Conservation (phyloP, 2,888 invertebrate species). For the Margaritifera margaritifera region DNA sequence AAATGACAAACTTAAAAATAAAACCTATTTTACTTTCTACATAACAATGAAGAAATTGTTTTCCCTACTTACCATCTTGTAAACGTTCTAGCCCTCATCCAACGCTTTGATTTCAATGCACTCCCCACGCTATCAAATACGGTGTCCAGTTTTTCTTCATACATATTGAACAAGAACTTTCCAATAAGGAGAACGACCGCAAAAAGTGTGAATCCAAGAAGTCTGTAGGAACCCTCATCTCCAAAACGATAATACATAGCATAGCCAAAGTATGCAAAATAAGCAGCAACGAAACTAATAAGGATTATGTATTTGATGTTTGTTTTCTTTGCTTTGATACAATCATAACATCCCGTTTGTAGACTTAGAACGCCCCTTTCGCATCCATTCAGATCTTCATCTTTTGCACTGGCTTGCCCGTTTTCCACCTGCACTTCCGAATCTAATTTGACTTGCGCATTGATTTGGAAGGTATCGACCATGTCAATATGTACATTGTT, state of each 20-base stretch:
- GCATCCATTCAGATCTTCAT: too few relatives aligned
- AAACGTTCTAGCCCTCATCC: background rate
- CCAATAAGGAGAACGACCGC: constrained; percentile 33
- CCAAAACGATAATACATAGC: constrained; percentile 49
- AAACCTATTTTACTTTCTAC: too few relatives aligned
- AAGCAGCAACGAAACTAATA: constrained; percentile 17
- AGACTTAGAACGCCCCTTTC: too few relatives aligned
- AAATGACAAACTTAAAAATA: too few relatives aligned
- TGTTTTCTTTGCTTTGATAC: too few relatives aligned
- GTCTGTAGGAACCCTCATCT: constrained; percentile 48
- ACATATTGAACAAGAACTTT: constrained; percentile 12
- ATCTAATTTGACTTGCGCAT: too few relatives aligned
- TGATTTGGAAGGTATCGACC: too few relatives aligned
- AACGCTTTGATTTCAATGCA: constrained; percentile 11
- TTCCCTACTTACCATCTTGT: constrained; percentile 21
- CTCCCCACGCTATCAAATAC: constrained; percentile 18
- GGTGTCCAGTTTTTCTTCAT: constrained; percentile 15
- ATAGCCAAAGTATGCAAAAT: constrained; percentile 38
- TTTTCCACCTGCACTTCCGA: too few relatives aligned
- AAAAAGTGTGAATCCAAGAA: constrained; percentile 44
- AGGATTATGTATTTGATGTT: background rate
- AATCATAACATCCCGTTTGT: too few relatives aligned
- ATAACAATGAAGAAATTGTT: background rate
- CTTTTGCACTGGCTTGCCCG: too few relatives aligned
- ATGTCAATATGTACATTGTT: too few relatives aligned